These are phyloP conservation scores for Eurytoma adleriae DNA, from an alignment of 2,888 invertebrate species.

Conservation along the genomic window DNA sequence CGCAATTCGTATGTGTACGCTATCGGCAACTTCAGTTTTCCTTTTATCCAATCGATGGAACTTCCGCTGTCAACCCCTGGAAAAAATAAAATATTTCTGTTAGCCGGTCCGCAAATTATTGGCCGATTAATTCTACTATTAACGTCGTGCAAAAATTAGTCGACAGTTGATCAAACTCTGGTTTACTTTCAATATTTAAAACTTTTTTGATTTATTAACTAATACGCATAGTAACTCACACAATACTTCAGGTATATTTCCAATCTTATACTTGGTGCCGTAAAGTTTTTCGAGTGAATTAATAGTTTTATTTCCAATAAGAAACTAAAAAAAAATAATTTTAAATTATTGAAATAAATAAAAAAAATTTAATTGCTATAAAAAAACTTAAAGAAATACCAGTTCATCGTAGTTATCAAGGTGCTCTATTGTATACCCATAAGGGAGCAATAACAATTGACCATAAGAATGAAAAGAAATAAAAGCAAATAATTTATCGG, in stretches of 20 bases:
- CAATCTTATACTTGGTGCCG: constrained; percentile 79
- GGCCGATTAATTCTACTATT: too few species aligned
- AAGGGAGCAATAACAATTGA: constrained; percentile 83
- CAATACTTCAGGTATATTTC: constrained; percentile 78
- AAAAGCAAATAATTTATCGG: constrained; percentile 79
- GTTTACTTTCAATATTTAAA: too few species aligned
- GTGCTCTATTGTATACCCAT: constrained; percentile 81
- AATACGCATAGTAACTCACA: background rate
- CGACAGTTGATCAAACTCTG: too few species aligned
- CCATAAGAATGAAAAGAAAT: constrained; percentile 86
- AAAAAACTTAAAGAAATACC: constrained; percentile 67
- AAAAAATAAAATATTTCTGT: constrained; percentile 28
- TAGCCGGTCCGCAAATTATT: too few species aligned
- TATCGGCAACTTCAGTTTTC: constrained; percentile 81
- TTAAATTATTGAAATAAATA: background rate
- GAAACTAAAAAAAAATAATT: background rate
- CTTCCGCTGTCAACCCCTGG: constrained; percentile 83
- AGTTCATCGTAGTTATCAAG: constrained; percentile 80
- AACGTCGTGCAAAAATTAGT: too few species aligned
- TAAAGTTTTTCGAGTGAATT: constrained; percentile 78
- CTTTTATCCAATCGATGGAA: constrained; percentile 87
- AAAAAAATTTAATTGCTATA: background rate
- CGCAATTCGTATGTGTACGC: constrained; percentile 85
- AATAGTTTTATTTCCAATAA: constrained; percentile 76
- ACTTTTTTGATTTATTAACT: background rate